Evolutionary conservation across 2,113 vertebrate genomes (phyloP).

Genomic region (Helogale parvula): DNA sequence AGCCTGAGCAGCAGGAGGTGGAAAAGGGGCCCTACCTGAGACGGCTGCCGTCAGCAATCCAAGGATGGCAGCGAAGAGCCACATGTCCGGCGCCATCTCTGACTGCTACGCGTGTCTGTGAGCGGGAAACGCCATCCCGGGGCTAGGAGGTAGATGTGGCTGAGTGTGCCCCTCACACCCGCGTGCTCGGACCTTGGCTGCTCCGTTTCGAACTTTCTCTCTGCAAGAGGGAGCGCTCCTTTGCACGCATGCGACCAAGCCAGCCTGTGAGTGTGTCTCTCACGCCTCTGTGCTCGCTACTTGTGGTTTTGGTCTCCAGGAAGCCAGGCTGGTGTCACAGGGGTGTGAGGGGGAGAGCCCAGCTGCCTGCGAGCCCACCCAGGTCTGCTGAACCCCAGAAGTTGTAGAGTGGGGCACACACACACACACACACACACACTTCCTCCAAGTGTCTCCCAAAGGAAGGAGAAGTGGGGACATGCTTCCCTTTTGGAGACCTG

Average conservation of each 20-base stretch:
- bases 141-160: not conserved
- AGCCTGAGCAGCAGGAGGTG: not conserved
- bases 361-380: not conserved
- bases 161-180: fast-evolving
- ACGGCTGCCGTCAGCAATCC: slow-evolving; percentile 25
- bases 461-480: not conserved
- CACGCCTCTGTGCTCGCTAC: slow-evolving; percentile 1
- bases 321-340: slow-evolving; percentile 69
- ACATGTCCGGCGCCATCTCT: not conserved
- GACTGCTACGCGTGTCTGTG: fast-evolving
- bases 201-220: not conserved
- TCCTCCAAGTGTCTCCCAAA: not conserved
- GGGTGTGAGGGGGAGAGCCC: slow-evolving; percentile 26
- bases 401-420: too few species aligned
- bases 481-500: not conserved
- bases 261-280: not conserved
- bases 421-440: not conserved
- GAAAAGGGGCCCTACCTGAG: slow-evolving; percentile 61
- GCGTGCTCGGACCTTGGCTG: not conserved
- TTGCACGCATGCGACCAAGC: not conserved
- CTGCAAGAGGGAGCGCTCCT: not conserved
- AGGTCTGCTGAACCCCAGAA: not conserved
- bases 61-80: not conserved
- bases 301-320: slow-evolving; percentile 82
- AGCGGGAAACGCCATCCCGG: not conserved